Base-by-base conservation (phyloP, 2,888 invertebrate genomes). In the Dorcus hopei region DNA sequence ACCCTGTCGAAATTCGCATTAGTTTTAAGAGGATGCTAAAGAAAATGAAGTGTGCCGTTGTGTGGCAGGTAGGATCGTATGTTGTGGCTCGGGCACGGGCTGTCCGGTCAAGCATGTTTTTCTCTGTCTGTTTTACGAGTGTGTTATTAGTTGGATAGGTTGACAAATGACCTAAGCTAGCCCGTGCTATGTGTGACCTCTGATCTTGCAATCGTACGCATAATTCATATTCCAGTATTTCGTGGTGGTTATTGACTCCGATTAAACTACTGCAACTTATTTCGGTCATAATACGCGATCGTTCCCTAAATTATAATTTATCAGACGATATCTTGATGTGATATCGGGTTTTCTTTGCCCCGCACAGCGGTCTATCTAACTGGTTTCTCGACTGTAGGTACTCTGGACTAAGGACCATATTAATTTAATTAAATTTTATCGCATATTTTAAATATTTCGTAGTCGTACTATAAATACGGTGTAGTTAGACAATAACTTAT, bases 381-480 rank as follows among this genome's bases (percentile, higher is more conserved):
- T 72, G 69, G 72, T 70, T 71, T 69, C 61, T 66, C 63, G 61
- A 64, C 65, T 65, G 65, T n/a, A n/a, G n/a, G n/a, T 63, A 56
- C 62, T 14, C 14, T 61, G 63, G 59, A 65, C 62, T 64, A 65
- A 67, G 70, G 68, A 65, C 70, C 71, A 71, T 75, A 76, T 75
- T 76, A 75, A 74, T 76, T 76, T 74, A 76, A 76, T 76, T 76
- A 75, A 75, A 76, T 75, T 75, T 75, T 75, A 75, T 75, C 72
- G 75, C 75, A 75, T 76, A 72, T 71, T 69, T 74, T 64, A 71
- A 71, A 75, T 75, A 70, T 66, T 71, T 70, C 64, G 64, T 63
- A 66, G 71, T 70, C 69, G 68, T 70, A 67, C 68, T 69, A 73
- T 71, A 72, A 72, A 73, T 72, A 71, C 71, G 61, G 65, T 62